Conservation (phyloP, 1,140 invertebrate genomes). For the Lordiphosa clarofinis region DNA sequence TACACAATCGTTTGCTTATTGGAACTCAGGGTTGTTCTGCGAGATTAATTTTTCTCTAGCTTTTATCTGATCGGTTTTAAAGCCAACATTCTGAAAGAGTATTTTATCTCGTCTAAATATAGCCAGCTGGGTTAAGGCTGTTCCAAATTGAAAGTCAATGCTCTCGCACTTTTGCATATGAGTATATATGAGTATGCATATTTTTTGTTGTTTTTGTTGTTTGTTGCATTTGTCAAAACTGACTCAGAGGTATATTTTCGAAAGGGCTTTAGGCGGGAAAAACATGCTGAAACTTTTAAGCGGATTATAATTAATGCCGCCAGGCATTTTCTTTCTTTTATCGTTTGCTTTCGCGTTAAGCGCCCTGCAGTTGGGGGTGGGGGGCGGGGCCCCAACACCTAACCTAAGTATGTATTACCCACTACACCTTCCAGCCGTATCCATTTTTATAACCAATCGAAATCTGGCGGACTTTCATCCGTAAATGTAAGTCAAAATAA, state of each 20-base stretch:
- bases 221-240: constrained; percentile 8
- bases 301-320: constrained; percentile 75
- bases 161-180: constrained; percentile 34
- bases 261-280: constrained; percentile 57
- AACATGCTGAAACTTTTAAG: constrained; percentile 78
- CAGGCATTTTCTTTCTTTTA: constrained; percentile 71
- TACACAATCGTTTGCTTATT: too few species aligned
- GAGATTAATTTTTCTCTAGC: too few species aligned
- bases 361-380: constrained; percentile 1
- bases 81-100: too few species aligned
- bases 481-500: constrained; percentile 64
- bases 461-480: constrained; percentile 8
- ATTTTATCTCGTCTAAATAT: too few species aligned
- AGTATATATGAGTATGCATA: too few species aligned
- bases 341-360: constrained; percentile 42
- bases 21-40: too few species aligned
- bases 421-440: constrained; percentile 14
- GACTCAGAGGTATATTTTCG: constrained; percentile 37
- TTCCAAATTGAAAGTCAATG: constrained; percentile 7
- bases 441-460: constrained; percentile 30
- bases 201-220: constrained; percentile 22
- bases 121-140: background rate
- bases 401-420: background rate
- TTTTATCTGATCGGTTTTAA: too few species aligned
- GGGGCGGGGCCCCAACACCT: background rate